Conservation (phyloP, 2,797 vertebrate species). For the Okamejei kenojei region DNA sequence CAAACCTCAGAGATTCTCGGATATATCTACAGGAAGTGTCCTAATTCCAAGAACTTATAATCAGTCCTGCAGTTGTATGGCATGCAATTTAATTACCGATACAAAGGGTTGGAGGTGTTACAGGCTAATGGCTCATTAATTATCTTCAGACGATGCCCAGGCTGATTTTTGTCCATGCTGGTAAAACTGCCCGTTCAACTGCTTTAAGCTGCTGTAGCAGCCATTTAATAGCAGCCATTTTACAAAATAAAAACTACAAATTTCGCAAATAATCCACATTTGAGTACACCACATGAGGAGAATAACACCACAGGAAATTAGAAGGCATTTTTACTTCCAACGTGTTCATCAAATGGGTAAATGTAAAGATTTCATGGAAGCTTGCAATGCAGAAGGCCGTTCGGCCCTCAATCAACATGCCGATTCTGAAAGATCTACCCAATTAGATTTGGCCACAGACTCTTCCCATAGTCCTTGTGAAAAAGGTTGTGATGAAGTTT, state of each 20-base stretch:
- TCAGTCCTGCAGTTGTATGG: not conserved
- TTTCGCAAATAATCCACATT: not conserved
- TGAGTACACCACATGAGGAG: not conserved
- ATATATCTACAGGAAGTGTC: not conserved
- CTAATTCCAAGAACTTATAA: not conserved
- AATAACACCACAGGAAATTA: not conserved
- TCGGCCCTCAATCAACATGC: not conserved
- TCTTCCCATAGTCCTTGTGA: not conserved
- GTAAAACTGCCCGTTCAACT: not conserved
- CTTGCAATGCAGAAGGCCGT: not conserved
- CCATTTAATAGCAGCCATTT: not conserved
- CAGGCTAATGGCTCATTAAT: not conserved
- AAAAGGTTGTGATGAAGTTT: not conserved
- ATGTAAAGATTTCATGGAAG: not conserved
- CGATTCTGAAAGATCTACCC: not conserved
- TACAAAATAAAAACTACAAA: not conserved
- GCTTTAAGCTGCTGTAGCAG: not conserved
- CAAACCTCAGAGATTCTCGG: not conserved
- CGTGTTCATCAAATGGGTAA: not conserved
- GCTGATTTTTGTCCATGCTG: not conserved
- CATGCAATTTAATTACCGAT: not conserved
- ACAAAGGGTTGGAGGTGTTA: not conserved
- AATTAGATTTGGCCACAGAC: not conserved
- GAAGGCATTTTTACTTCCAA: not conserved
- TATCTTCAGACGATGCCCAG: not conserved